Evolutionary conservation across 2,797 vertebrate species (phyloP), one percentile per base, ranked within the genome.

Genomic region (Urocyon cinereoargenteus): DNA sequence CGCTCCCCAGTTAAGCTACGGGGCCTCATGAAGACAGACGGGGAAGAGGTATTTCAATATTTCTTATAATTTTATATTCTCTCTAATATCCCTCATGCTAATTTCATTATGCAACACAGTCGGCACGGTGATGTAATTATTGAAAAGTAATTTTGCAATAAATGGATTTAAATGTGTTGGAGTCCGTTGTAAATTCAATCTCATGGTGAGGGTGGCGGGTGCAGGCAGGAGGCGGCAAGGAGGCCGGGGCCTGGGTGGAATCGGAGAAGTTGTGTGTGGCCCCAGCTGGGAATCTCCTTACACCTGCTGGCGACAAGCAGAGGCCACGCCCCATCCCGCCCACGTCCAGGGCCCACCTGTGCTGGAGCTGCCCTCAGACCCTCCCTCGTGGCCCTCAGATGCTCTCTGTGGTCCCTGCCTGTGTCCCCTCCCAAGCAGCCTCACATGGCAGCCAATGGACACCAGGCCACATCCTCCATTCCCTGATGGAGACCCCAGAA

Each of bases 61-160:
- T 99, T 98, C 98, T 98, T 98, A 98, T 98, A 98, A 99, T 99
- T 99, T 98, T 99, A 98, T 99, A 99, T 98, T 98, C 98, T 98
- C 98, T 98, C 98, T 98, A 98, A 98, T 98, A 98, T 98, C 98
- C 98, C 98, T 98, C 98, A 98, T 98, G 98, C 97, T 99, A 99
- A 99, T 99, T 99, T 98, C 98, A 99, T 99, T 98, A 99, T 98
- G 98, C 98, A 98, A 98, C 98, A 99, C 97, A 99, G 99, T 98
- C 98, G 97, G 98, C 98, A 97, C 97, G 57, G 97, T 99, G 98
- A 99, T 99, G 98, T 98, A 99, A 98, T 99, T 99, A 99, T 98
- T 98, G 98, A 98, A 98, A 99, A 99, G 99, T 99, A 99, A 99
- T 99, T 99, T 99, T 99, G 98, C 98, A 99, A 99, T 99, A 99